Base-by-base conservation (phyloP, 2,888 invertebrate genomes). In the Hemicrepidius hirtus region DNA sequence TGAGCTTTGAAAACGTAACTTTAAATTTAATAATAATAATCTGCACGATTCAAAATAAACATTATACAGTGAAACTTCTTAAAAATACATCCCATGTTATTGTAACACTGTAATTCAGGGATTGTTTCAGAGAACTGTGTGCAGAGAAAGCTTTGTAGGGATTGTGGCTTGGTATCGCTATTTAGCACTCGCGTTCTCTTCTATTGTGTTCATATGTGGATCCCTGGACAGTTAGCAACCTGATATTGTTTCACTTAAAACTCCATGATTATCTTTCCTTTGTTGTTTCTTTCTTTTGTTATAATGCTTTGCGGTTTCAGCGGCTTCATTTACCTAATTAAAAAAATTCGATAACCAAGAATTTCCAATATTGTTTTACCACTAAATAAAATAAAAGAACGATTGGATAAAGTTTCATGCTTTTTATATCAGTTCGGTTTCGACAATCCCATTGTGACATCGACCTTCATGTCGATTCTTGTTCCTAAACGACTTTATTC, bases 21-120 rank as follows among this genome's bases (percentile, higher is more conserved):
- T 20, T 37, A 40, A 57, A 57, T 57, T 57, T 64, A 55, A 50
- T 55, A 67, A 50, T 72, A 68, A 72, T 62, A 72, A 60, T 63
- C 63, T 59, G 21, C 7, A 7, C 28, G 37, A 73, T 59, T 57
- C 35, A 53, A 53, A 64, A 64, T 65, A 65, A 68, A 73, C 60
- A 73, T 64, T 13, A 40, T 44, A 50, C 44, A 50, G 28, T 44
- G 53, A 28, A 65, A 59, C 63, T 68, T 68, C 74, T 74, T 74
- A 74, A 74, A 74, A 74, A 74, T 59, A 74, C 74, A 74, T 20
- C 28, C 53, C 16, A 9, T 74, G 71, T 74, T 74, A 71, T 74
- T 74, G 37, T 74, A 68, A 59, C 60, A 53, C 64, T 74, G 60
- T 74, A 71, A 71, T 71, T 62, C 67, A 63, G 63, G 55, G 62